A percentile compares a stretch with the other conserved stretches of the same genome.
Evolutionary conservation across 1,140 invertebrate species (phyloP).

Genomic region (Meloidogyne exigua): DNA sequence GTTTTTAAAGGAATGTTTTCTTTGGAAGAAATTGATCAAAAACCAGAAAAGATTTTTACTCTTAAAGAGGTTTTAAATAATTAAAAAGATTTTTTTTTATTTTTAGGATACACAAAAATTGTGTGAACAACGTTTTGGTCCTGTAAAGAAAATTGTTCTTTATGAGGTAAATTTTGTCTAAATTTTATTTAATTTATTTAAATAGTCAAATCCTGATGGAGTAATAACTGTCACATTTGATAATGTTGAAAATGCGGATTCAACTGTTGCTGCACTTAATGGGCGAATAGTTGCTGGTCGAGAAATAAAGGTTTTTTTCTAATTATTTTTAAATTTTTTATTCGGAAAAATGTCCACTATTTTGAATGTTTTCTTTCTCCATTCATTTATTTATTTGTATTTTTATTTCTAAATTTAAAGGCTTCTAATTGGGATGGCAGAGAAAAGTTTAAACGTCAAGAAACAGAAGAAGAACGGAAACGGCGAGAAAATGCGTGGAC

Average conservation of each 20-base stretch:
- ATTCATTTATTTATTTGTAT: not conserved
- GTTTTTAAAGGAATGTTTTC: conserved; percentile 92
- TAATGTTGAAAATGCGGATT: conserved; percentile 83
- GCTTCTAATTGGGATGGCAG: conserved; percentile 92
- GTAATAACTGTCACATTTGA: conserved; percentile 87
- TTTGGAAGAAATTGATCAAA: conserved; percentile 79
- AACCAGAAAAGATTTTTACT: conserved; percentile 35
- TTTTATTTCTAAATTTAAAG: conserved; percentile 36
- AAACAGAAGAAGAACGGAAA: conserved; percentile 83
- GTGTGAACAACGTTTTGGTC: conserved; percentile 80
- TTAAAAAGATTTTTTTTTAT: not conserved
- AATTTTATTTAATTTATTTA: conserved; percentile 38
- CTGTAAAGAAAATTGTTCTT: conserved; percentile 84
- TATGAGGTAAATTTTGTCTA: conserved; percentile 76
- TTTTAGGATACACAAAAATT: conserved; percentile 70
- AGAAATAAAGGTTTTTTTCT: conserved; percentile 68
- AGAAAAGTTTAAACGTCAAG: conserved; percentile 79
- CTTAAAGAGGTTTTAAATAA: conserved; percentile 24
- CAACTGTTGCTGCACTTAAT: conserved; percentile 82
- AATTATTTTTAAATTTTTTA: not conserved
- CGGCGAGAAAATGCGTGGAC: conserved; percentile 83
- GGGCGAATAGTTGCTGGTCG: conserved; percentile 85
- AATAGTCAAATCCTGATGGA: conserved; percentile 84
- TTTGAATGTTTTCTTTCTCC: no score
- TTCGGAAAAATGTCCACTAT: no score